These are phyloP conservation scores for Hypercompe scribonia DNA, from an alignment of 2,888 invertebrate species.

Conservation along the genomic window DNA sequence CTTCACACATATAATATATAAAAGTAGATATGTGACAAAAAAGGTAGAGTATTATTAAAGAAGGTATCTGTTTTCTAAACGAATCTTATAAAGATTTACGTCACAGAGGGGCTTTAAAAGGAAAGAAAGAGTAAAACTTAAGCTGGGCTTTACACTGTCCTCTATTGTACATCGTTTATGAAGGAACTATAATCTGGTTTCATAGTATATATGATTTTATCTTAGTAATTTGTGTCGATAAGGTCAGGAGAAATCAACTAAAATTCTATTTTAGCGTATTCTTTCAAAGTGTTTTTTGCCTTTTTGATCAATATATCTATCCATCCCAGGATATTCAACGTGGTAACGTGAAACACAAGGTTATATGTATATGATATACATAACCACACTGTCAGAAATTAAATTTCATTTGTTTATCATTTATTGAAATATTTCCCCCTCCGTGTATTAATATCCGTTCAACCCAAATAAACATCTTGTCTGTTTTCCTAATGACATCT, in stretches of 20 bases:
- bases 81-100: not conserved
- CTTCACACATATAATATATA: not conserved
- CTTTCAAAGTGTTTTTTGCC: not conserved
- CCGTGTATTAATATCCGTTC: slow-evolving; percentile 26
- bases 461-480: slow-evolving; percentile 24
- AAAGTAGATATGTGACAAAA: not conserved
- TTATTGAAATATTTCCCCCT: slow-evolving; percentile 17
- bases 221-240: not conserved
- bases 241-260: not conserved
- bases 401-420: slow-evolving; percentile 13
- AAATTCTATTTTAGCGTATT: not conserved
- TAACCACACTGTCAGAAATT: slow-evolving; percentile 3
- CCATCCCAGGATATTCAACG: not conserved
- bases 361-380: slow-evolving; percentile 9
- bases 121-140: not conserved
- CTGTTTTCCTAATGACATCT: slow-evolving; percentile 19
- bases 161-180: not conserved
- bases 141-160: not conserved
- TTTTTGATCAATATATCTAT: not conserved
- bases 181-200: not conserved
- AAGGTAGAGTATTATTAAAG: not conserved
- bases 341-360: not conserved
- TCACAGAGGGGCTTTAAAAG: not conserved
- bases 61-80: not conserved
- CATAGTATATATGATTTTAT: not conserved